Base-by-base conservation (phyloP, 2,113 vertebrate genomes). In the Ellobius talpinus region DNA sequence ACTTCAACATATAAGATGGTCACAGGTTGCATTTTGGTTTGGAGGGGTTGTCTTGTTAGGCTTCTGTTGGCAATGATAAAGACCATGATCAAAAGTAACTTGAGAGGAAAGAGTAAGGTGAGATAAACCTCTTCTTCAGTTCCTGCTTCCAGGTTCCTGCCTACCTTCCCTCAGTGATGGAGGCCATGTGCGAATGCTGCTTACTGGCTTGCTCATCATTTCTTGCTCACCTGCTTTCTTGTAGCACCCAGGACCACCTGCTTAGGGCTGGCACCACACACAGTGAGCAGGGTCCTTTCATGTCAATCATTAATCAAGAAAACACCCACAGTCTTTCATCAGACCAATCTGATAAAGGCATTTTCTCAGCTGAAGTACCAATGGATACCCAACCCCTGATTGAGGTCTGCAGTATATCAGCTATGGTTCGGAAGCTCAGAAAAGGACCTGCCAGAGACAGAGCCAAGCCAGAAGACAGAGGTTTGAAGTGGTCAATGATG, bases 391-490 rank as follows among this genome's bases (percentile, higher is more conserved):
- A 3, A 0, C 3, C 4, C 73, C 73, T 26, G 11, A 74, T 3
- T 26, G 24, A 13, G 58, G 10, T 17, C 68, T 0, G 0, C 1
- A 14, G 39, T 50, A 36, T 36, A 3, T 65, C 23, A 61, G 21
- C 47, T n/a, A 5, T 50, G 21, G 19, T 12, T 84, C 52, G 42
- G 55, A 55, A 72, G n/a, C 58, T 72, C 50, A 50, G 63, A 76
- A 21, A 90, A 36, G 50, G 7, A 47, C 17, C 8, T n/a, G 5
- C 50, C 42, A n/a, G 58, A 77, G 17, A 52, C 23, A 91, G 58
- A 8, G n/a, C 65, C 14, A 73, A 94, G 58, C 0, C 9, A 7
- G 31, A 12, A 50, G 2, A 29, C 17, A 19, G 47, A 36, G 9
- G 16, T 68, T 16, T 89, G n/a, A 66, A 70, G 33, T 78, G 63